These are phyloP conservation scores for Stenoptilia bipunctidactyla DNA, from an alignment of 2,888 invertebrate species.

Conservation along the genomic window DNA sequence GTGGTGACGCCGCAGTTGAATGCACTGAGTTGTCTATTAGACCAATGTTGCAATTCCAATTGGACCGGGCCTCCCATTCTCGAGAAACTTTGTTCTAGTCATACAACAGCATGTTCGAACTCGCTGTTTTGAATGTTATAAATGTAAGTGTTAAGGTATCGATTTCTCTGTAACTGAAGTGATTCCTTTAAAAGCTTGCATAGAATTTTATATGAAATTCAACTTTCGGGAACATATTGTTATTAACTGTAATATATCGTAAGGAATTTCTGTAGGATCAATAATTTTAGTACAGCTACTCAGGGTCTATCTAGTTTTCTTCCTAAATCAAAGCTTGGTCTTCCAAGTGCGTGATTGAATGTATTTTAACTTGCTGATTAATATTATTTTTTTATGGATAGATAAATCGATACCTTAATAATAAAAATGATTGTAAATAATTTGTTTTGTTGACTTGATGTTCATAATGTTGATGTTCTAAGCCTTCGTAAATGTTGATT, in stretches of 20 bases:
- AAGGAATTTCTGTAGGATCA: too few relatives aligned
- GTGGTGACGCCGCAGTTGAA: constrained; percentile 46
- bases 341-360: too few relatives aligned
- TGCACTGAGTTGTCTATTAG: constrained; percentile 54
- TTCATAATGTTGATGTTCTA: constrained; percentile 60
- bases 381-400: too few relatives aligned
- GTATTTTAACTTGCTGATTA: too few relatives aligned
- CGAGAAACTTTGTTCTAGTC: constrained; percentile 85
- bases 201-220: too few relatives aligned
- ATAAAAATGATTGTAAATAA: constrained; percentile 37
- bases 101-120: constrained; percentile 16
- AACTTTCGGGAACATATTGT: too few relatives aligned
- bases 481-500: constrained; percentile 31
- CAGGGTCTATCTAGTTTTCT: too few relatives aligned
- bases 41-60: constrained; percentile 39
- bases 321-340: too few relatives aligned
- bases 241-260: too few relatives aligned
- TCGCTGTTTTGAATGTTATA: constrained; percentile 35
- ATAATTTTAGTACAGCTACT: too few relatives aligned
- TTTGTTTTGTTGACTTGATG: constrained; percentile 59
- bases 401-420: constrained; percentile 51
- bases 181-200: too few relatives aligned
- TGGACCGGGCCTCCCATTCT: constrained; percentile 73
- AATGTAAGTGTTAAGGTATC: constrained; percentile 51
- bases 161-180: constrained; percentile 24